Percentiles rank a stretch among this genome's conserved stretches.
Evolutionary conservation across 2,888 invertebrate genomes (phyloP).

Genomic region (Tachina lurida): DNA sequence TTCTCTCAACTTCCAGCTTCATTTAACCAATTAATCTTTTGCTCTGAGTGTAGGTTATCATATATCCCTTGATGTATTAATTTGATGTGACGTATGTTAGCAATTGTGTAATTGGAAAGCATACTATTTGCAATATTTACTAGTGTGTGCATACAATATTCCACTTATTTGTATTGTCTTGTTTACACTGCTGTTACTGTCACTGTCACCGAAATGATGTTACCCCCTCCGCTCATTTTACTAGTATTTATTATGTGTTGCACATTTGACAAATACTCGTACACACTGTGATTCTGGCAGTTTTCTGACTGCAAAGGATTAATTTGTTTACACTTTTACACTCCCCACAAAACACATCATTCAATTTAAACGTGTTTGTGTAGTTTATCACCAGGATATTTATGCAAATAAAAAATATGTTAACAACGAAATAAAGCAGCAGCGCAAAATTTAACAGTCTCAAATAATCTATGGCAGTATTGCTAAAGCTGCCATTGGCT

Average conservation of each 20-base stretch:
- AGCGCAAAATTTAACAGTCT: conserved; percentile 15
- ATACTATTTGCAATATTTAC: conserved; percentile 17
- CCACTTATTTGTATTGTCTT: conserved; percentile 57
- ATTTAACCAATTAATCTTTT: neutral
- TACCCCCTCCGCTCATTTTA: neutral
- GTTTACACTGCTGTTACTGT: conserved; percentile 63
- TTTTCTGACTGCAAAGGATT: conserved; percentile 57
- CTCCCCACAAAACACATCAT: neutral
- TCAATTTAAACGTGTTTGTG: conserved; percentile 12
- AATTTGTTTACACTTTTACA: conserved; percentile 60
- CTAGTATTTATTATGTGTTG: neutral
- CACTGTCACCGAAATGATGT: neutral
- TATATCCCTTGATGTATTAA: conserved; percentile 28
- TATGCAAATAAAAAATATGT: conserved; percentile 59
- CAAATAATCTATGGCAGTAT: conserved; percentile 7
- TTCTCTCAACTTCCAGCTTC: neutral
- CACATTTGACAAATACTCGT: neutral
- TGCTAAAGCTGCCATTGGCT: neutral
- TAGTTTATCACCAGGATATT: conserved; percentile 37
- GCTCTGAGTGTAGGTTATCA: conserved; percentile 8
- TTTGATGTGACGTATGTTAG: conserved; percentile 19
- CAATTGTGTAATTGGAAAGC: conserved; percentile 1
- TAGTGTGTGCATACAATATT: conserved; percentile 46
- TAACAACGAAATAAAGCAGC: conserved; percentile 20
- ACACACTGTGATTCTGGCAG: conserved; percentile 15